Evolutionary conservation across 2,888 invertebrate species (phyloP).

Genomic region (Trissoscelio sp.): DNA sequence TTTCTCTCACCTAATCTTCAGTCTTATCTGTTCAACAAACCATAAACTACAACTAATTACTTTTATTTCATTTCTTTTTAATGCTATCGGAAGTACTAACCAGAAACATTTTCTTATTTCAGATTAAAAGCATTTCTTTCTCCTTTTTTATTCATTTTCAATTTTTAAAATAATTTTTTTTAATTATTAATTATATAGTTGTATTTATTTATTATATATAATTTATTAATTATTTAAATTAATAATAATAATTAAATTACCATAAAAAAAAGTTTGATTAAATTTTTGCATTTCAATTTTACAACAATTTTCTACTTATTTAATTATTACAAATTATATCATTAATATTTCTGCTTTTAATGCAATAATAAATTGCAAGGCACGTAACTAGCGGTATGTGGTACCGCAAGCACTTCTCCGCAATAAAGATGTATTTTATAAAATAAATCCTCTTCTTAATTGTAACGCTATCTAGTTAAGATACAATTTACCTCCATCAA

Average conservation of each 20-base stretch:
- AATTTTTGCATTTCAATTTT: too few species aligned
- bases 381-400: conserved; percentile 21
- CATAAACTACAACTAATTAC: conserved; percentile 33
- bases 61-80: conserved; percentile 2
- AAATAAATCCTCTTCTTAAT: conserved; percentile 10
- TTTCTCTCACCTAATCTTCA: conserved; percentile 4
- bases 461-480: background rate
- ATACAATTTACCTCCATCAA: background rate
- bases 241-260: too few species aligned
- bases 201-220: too few species aligned
- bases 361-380: conserved; percentile 15
- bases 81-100: conserved; percentile 11
- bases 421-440: conserved; percentile 29
- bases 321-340: background rate
- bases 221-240: too few species aligned
- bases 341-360: background rate
- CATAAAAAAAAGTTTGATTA: too few species aligned
- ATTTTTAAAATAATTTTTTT: too few species aligned
- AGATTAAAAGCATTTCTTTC: too few species aligned
- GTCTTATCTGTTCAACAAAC: conserved; percentile 34
- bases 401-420: conserved; percentile 20
- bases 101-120: background rate
- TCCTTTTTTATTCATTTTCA: too few species aligned
- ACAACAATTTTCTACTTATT: too few species aligned
- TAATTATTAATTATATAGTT: too few species aligned